A percentile compares a stretch with the other conserved stretches of the same genome.
phyloP scores from a whole-genome alignment of 2,888 invertebrate genomes.

The Barypeithes pellucidus region DNA sequence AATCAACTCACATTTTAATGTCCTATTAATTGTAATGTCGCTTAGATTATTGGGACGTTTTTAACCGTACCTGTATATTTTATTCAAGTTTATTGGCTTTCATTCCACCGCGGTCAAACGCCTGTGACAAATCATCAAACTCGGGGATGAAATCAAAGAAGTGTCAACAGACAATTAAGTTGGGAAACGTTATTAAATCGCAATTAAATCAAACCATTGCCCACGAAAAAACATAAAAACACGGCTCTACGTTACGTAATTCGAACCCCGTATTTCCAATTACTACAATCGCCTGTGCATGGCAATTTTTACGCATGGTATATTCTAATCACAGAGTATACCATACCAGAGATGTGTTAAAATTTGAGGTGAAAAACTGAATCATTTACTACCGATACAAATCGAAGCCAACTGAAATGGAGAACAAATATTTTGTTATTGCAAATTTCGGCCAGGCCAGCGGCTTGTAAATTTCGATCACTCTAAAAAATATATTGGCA shows the following conservation, averaged over 20 bases:
- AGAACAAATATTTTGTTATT: too few species aligned
- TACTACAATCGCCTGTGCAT: conserved; percentile 35
- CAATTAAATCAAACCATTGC: conserved; percentile 38
- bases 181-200: conserved; percentile 33
- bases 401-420: too few species aligned
- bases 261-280: conserved; percentile 43
- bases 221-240: conserved; percentile 32
- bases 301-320: conserved; percentile 41
- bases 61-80: too few species aligned
- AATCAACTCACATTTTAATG: too few species aligned
- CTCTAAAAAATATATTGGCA: too few species aligned
- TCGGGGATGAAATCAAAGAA: conserved; percentile 3
- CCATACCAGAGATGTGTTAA: too few species aligned
- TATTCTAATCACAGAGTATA: conserved; percentile 17
- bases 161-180: conserved; percentile 32
- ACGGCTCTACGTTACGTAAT: conserved; percentile 33
- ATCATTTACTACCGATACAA: too few species aligned
- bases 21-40: too few species aligned
- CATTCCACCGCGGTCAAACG: conserved; percentile 15
- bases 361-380: too few species aligned
- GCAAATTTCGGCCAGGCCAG: too few species aligned
- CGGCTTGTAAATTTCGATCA: too few species aligned
- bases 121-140: not conserved
- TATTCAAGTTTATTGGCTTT: not conserved
- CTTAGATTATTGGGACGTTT: too few species aligned